These are phyloP conservation scores for Ptyas mucosa DNA, from an alignment of 2,113 vertebrate genomes.

Conservation along the genomic window DNA sequence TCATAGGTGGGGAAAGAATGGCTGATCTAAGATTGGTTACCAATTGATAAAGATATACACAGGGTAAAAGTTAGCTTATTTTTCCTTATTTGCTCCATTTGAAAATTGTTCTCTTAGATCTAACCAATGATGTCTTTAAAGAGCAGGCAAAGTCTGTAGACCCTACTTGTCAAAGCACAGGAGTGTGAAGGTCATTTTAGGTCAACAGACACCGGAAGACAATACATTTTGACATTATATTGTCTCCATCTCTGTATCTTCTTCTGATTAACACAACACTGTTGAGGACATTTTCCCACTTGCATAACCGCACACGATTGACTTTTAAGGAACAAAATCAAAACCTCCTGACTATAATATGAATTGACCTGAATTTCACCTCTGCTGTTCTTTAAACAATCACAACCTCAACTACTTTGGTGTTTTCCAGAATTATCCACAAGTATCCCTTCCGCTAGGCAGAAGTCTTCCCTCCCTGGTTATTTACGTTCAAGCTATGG, in stretches of 20 bases:
- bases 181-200: neutral
- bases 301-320: neutral
- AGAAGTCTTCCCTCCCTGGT: constrained; percentile 5
- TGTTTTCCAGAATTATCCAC: neutral
- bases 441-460: neutral
- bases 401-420: neutral
- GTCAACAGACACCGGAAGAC: neutral
- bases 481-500: neutral
- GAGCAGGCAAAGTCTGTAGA: constrained; percentile 1
- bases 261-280: neutral
- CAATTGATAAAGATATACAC: neutral
- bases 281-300: neutral
- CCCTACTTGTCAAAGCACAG: neutral
- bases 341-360: constrained; percentile 27
- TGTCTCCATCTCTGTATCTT: neutral
- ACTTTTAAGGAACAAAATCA: constrained; percentile 4
- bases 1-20: neutral
- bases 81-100: neutral
- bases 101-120: neutral
- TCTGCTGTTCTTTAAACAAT: neutral
- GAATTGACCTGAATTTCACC: constrained; percentile 34
- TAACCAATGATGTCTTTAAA: constrained; percentile 6
- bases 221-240: neutral
- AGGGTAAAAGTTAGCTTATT: neutral
- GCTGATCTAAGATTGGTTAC: neutral